A percentile compares a stretch with the other conserved stretches of the same genome.
These are phyloP conservation scores for Dasypogon diadema DNA, from an alignment of 2,888 invertebrate genomes.

Conservation along the genomic window DNA sequence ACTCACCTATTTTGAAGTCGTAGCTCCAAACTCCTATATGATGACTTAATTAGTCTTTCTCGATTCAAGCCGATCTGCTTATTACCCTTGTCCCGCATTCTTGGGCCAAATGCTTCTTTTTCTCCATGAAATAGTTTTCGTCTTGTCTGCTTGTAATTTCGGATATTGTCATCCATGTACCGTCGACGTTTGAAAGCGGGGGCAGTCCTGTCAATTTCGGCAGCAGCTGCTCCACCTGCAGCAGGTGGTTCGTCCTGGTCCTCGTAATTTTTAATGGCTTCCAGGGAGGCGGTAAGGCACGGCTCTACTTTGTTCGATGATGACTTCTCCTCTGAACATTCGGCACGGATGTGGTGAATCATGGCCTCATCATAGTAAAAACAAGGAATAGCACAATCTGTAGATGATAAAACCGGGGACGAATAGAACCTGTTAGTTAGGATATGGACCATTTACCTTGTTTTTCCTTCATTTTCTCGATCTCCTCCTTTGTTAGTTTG, in stretches of 20 bases:
- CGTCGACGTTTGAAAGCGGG: not conserved
- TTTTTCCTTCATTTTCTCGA: slow-evolving; percentile 48
- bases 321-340: slow-evolving; percentile 5
- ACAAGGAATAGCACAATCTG: slow-evolving; percentile 39
- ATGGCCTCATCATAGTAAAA: slow-evolving; percentile 42
- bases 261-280: slow-evolving; percentile 52
- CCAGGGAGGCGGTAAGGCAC: slow-evolving; percentile 44
- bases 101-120: not conserved
- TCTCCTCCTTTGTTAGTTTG: slow-evolving; percentile 52
- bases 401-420: no score
- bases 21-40: not conserved
- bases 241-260: slow-evolving; percentile 35
- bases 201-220: slow-evolving; percentile 8
- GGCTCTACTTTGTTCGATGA: not conserved
- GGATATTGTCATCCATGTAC: not conserved
- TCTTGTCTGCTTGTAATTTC: not conserved
- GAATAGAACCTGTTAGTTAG: no score
- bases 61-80: not conserved
- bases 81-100: not conserved
- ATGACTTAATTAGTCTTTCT: not conserved
- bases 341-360: slow-evolving; percentile 52
- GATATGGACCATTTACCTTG: slow-evolving; percentile 31
- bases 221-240: not conserved
- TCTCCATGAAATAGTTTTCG: slow-evolving; percentile 1
- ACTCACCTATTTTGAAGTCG: not conserved